Conservation (phyloP, 2,113 vertebrate species). For the Ictalurus punctatus region DNA sequence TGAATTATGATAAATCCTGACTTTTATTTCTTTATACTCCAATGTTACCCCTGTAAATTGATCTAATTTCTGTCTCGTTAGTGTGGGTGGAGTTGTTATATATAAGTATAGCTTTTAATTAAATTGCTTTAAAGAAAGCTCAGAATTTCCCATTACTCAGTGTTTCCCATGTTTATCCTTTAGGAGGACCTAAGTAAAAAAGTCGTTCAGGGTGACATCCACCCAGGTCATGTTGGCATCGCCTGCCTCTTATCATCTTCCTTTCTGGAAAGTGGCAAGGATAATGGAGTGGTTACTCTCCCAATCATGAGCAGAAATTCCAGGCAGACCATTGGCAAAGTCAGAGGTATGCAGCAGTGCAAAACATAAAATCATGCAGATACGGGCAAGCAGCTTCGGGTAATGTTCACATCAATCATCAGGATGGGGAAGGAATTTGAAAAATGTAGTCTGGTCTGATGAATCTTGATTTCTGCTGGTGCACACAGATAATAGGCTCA, state of each 20-base stretch:
- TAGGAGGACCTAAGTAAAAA: conserved; percentile 90
- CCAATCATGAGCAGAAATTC: conserved; percentile 93
- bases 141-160: background rate
- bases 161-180: conserved; percentile 8
- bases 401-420: background rate
- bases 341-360: conserved; percentile 78
- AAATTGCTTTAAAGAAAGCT: background rate
- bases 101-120: background rate
- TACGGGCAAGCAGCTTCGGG: background rate
- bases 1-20: conserved; percentile 17
- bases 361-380: background rate
- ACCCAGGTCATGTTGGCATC: conserved; percentile 86
- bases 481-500: no score
- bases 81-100: background rate
- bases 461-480: no score
- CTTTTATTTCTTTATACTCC: no score
- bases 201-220: conserved; percentile 82
- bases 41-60: background rate
- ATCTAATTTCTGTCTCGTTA: background rate
- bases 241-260: conserved; percentile 92
- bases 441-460: no score
- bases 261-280: conserved; percentile 83
- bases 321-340: conserved; percentile 93
- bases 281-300: conserved; percentile 83
- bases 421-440: background rate